Base-by-base conservation (phyloP, 2,888 invertebrate species). In the Nycteola revayana region DNA sequence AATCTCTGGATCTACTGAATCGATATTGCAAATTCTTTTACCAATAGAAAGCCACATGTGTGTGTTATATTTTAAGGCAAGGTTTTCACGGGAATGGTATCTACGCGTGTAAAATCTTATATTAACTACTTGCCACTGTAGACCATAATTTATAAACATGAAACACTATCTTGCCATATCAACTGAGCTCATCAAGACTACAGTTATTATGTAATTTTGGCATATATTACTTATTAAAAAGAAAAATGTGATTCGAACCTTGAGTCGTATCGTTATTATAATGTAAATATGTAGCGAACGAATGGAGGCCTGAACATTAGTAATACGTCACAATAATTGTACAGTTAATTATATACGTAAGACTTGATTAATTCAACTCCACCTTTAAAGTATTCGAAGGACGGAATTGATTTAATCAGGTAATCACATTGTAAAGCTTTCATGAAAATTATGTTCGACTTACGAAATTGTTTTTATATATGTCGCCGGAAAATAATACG, bases 201-300 rank as follows among this genome's bases (percentile, higher is more conserved):
- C 56, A 60, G 32, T 43, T 47, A 31, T 43, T 41, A 36, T 10
- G 8, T 47, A 36, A 48, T 55, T 67, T 65, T 70, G 81, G 81
- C 81, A 72, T 74, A 69, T 51, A 68, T 56, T 75, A 79, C 71
- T 79, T 80, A 77, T 59, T 47, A 55, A n/a, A n/a, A n/a, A n/a
- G n/a, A n/a, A 51, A 58, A 60, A 55, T 68, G 68, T 74, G 72
- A 69, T 68, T 65, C 14, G 39, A 69, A 67, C 59, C 68, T 70
- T 72, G 47, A 63, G 56, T 45, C 49, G 55, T 48, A 56, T 46
- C 51, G 33, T 56, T 43, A 49, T 57, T 57, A 62, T 61, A 67
- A 71, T 85, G 85, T 86, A 85, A 77, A 86, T 86, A 82, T 60
- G 50, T 70, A 75, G 73, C 66, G 72, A 76, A 75, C 67, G 76